These are phyloP conservation scores for Pterophyllum scalare DNA, from an alignment of 2,113 vertebrate species.

Conservation along the genomic window DNA sequence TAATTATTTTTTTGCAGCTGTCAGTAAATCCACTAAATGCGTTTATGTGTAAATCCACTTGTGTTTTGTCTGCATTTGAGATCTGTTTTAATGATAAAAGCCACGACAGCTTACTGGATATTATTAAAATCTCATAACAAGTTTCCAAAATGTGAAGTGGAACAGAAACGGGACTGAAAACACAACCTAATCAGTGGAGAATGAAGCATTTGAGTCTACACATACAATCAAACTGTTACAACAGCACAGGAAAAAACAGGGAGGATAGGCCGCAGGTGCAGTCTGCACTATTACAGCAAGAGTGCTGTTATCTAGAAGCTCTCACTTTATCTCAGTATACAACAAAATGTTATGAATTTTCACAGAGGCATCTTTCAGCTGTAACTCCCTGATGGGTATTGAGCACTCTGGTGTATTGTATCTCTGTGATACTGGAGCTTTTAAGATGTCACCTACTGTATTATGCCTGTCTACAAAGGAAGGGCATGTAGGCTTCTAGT, in stretches of 20 bases:
- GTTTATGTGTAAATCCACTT: too few species aligned
- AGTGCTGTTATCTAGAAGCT: neutral
- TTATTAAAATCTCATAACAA: neutral
- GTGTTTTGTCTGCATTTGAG: neutral
- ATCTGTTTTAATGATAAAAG: neutral
- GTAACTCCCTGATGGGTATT: slow-evolving; percentile 4
- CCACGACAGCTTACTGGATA: neutral
- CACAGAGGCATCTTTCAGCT: neutral
- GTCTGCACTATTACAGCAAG: neutral
- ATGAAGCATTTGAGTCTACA: neutral
- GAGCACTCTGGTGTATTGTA: neutral
- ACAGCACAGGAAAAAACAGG: rapidly evolving
- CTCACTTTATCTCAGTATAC: neutral
- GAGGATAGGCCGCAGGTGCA: neutral
- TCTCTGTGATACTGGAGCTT: slow-evolving; percentile 30
- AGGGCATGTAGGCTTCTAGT: neutral
- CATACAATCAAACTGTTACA: neutral
- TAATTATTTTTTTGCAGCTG: neutral
- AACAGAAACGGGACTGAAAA: neutral
- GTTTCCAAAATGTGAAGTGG: neutral
- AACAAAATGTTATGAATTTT: neutral
- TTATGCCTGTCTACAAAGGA: neutral
- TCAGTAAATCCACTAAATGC: neutral
- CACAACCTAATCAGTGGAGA: neutral
- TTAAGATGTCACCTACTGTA: neutral